Percentiles rank a stretch among this genome's conserved stretches.
These are phyloP conservation scores for Camponotus pennsylvanicus DNA, from an alignment of 1,140 invertebrate genomes.

Conservation along the genomic window DNA sequence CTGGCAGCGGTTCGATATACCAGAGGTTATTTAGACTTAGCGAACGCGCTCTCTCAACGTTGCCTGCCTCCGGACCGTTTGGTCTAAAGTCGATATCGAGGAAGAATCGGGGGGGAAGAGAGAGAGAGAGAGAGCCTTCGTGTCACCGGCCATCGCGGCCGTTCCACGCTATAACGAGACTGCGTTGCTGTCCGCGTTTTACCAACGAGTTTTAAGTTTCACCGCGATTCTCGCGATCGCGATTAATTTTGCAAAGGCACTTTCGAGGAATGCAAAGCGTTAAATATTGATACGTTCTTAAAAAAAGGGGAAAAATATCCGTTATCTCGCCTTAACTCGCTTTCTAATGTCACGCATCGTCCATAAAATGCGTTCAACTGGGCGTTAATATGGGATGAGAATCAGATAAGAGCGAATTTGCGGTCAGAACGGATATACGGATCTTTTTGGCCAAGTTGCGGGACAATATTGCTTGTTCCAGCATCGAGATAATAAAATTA, in stretches of 20 bases:
- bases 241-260: not conserved
- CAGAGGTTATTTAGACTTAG: conserved; percentile 68
- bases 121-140: not conserved
- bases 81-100: conserved; percentile 51
- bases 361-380: not conserved
- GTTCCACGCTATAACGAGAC: conserved; percentile 41
- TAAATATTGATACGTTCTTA: conserved; percentile 1
- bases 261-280: not conserved
- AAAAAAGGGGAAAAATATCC: not conserved
- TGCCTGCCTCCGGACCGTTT: conserved; percentile 35
- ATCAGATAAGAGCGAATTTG: not conserved
- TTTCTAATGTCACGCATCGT: not conserved
- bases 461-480: not conserved
- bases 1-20: conserved; percentile 75
- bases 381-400: not conserved
- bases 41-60: conserved; percentile 44
- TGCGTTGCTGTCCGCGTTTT: conserved; percentile 5
- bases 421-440: not conserved
- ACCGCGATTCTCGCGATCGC: not conserved
- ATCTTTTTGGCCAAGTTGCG: not conserved
- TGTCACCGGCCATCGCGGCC: conserved; percentile 33
- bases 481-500: not conserved
- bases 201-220: conserved; percentile 23
- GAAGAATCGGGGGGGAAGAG: conserved; percentile 28
- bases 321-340: not conserved